Percentiles rank a stretch among this genome's conserved stretches.
Evolutionary conservation across 2,888 invertebrate genomes (phyloP).

Genomic region (Dynastes tityus): DNA sequence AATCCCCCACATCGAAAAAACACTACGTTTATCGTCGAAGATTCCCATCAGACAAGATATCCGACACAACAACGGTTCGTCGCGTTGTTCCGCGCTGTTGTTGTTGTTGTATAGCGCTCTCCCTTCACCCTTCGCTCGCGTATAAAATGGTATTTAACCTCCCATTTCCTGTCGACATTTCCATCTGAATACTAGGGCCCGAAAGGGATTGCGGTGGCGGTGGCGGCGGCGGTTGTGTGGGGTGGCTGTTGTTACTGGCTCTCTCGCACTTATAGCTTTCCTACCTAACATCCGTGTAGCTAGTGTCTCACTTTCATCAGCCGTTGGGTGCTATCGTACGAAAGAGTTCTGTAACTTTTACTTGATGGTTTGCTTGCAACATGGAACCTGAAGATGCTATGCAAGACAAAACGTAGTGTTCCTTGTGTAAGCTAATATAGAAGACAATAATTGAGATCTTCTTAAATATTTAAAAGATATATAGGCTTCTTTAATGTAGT

Average conservation of each 20-base stretch:
- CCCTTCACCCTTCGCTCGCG: not conserved
- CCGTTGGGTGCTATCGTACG: too few relatives aligned
- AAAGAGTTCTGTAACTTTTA: too few relatives aligned
- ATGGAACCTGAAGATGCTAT: too few relatives aligned
- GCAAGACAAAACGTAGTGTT: too few relatives aligned
- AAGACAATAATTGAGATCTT: too few relatives aligned
- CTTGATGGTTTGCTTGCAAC: too few relatives aligned
- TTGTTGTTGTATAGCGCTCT: not conserved
- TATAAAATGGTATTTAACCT: conserved; percentile 55
- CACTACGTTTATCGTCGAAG: not conserved
- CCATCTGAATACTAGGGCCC: conserved; percentile 55
- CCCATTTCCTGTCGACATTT: conserved; percentile 55
- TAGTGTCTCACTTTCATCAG: too few relatives aligned
- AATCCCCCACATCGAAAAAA: not conserved
- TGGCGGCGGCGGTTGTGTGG: conserved; percentile 8
- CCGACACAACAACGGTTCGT: not conserved
- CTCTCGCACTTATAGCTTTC: not conserved
- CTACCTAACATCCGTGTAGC: too few relatives aligned
- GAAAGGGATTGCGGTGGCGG: conserved; percentile 34
- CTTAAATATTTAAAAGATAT: too few relatives aligned
- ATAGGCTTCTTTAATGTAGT: too few relatives aligned
- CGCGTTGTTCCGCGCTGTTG: not conserved
- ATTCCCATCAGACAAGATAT: conserved; percentile 19
- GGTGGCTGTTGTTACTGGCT: not conserved
- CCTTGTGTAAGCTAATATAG: too few relatives aligned